Percentiles rank a stretch among this genome's conserved stretches.
Conservation (phyloP, 2,113 vertebrate species). For the Melanerpes formicivorus region DNA sequence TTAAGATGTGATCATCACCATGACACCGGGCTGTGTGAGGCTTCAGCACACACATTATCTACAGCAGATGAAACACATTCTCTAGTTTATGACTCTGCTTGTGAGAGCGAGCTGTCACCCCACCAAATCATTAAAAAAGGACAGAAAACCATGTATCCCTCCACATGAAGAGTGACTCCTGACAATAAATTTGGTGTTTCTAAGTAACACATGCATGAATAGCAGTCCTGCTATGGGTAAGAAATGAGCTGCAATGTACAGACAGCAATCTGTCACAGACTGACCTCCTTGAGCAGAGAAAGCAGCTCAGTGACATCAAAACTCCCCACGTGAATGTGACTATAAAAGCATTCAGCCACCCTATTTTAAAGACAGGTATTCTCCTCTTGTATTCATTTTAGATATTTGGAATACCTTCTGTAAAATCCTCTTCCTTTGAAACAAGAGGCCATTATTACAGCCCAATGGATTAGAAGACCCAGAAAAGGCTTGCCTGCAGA, state of each 20-base stretch:
- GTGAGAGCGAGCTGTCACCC: not conserved
- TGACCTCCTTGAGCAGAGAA: not conserved
- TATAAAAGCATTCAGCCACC: not conserved
- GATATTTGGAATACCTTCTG: not conserved
- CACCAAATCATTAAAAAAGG: not conserved
- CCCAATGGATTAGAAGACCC: not conserved
- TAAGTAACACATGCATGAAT: not conserved
- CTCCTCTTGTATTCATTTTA: not conserved
- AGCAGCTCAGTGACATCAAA: not conserved
- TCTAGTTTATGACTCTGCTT: not conserved
- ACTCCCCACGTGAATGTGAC: not conserved
- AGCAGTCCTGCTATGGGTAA: not conserved
- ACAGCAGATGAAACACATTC: not conserved
- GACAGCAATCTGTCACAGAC: not conserved
- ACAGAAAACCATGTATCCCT: not conserved
- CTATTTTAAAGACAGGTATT: not conserved
- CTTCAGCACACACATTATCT: not conserved
- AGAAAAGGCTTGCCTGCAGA: conserved; percentile 15
- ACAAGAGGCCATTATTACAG: not conserved
- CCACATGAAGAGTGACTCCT: not conserved
- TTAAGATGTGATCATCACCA: not conserved
- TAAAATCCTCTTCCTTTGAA: not conserved
- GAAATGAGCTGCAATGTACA: not conserved
- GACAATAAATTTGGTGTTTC: not conserved
- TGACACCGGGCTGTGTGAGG: not conserved